Conservation (phyloP, 2,797 vertebrate genomes). For the Crypturellus tataupa region DNA sequence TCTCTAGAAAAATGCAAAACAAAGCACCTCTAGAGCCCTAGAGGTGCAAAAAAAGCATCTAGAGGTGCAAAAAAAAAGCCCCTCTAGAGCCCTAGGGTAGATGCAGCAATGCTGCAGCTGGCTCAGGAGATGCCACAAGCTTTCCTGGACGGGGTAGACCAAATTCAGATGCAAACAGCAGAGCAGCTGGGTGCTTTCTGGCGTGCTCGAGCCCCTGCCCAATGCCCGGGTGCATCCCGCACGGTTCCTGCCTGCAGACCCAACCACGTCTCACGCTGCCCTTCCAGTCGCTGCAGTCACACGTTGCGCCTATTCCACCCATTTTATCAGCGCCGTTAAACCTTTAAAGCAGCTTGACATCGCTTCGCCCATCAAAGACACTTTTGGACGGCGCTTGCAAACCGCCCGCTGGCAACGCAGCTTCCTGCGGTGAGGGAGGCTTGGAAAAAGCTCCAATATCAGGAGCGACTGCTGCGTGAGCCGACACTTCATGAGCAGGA, state of each 20-base stretch:
- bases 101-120: too few species aligned
- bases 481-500: neutral
- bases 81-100: too few species aligned
- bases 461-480: neutral
- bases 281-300: rapidly evolving
- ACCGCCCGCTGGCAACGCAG: rapidly evolving
- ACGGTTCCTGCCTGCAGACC: rapidly evolving
- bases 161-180: rapidly evolving
- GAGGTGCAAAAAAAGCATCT: too few species aligned
- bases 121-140: too few species aligned
- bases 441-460: neutral
- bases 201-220: neutral
- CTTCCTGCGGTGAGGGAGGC: neutral
- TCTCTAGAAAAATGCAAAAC: rapidly evolving
- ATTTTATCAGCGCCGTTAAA: too few species aligned
- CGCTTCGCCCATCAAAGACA: neutral
- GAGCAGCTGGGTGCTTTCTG: rapidly evolving
- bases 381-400: rapidly evolving
- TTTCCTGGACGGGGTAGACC: neutral
- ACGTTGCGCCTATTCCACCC: rapidly evolving
- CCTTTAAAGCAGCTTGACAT: rapidly evolving
- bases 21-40: too few species aligned
- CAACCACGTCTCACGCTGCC: rapidly evolving
- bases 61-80: too few species aligned
- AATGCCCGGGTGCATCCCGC: rapidly evolving